These are phyloP conservation scores for Fregata magnificens DNA, from an alignment of 2,113 vertebrate species.

Conservation along the genomic window DNA sequence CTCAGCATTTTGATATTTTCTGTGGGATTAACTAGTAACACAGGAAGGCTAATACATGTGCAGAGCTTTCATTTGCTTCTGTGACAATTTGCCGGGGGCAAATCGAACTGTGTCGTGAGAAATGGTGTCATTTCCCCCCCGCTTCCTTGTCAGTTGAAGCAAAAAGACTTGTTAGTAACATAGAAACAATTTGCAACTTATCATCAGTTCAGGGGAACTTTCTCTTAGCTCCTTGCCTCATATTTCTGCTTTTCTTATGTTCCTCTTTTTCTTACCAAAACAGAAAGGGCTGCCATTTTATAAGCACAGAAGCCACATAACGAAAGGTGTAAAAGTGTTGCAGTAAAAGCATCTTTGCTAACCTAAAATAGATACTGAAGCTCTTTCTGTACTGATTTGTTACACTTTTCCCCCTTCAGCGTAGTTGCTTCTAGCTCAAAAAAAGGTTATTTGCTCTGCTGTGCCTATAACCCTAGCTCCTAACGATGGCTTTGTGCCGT, in stretches of 20 bases:
- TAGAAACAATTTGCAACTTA: neutral
- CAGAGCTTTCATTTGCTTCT: conserved; percentile 42
- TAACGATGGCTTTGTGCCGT: neutral
- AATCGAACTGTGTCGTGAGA: neutral
- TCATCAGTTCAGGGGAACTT: neutral
- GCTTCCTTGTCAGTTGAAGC: neutral
- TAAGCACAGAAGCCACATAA: neutral
- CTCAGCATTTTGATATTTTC: conserved; percentile 58
- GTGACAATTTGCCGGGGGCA: neutral
- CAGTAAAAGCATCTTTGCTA: neutral
- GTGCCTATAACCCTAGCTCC: neutral
- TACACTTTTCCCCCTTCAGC: neutral
- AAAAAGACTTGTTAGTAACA: neutral
- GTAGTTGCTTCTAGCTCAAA: neutral
- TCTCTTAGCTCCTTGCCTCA: neutral
- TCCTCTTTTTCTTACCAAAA: neutral
- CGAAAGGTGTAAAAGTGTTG: neutral
- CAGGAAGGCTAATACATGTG: conserved; percentile 42
- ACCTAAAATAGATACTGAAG: neutral
- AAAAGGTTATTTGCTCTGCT: neutral
- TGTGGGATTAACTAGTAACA: conserved; percentile 43
- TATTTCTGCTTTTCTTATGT: neutral
- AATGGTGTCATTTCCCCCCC: neutral
- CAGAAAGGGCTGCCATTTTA: neutral
- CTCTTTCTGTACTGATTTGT: conserved; percentile 11